Evolutionary conservation across 2,888 invertebrate species (phyloP).

Genomic region (Rhopalosiphum nymphaeae): DNA sequence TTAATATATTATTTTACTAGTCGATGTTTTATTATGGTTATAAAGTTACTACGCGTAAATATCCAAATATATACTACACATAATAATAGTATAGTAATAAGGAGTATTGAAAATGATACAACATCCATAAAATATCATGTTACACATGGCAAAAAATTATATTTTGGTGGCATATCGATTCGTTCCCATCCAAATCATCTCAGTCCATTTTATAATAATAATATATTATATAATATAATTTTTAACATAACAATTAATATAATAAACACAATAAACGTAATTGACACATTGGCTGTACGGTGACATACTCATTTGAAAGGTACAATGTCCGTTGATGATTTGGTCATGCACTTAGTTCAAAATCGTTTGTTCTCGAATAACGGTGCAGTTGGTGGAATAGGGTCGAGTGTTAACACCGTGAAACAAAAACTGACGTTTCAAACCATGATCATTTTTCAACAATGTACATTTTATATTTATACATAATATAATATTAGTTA

Average conservation of each 20-base stretch:
- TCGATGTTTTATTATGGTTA: background rate
- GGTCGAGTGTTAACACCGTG: background rate
- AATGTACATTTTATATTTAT: background rate
- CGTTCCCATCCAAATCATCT: background rate
- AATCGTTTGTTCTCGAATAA: background rate
- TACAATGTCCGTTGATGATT: background rate
- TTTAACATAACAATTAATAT: background rate
- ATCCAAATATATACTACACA: background rate
- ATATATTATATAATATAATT: background rate
- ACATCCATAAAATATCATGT: background rate
- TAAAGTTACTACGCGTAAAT: background rate
- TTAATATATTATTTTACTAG: background rate
- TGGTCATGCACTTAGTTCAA: background rate
- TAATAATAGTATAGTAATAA: background rate
- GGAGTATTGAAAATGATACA: background rate
- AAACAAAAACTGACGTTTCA: background rate
- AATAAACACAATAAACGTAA: background rate
- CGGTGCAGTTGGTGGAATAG: background rate
- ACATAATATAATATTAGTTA: background rate
- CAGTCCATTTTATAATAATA: background rate
- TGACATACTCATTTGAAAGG: background rate
- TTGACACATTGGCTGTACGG: background rate
- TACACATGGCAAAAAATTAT: background rate
- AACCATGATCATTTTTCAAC: background rate
- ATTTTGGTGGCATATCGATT: background rate